Base-by-base conservation (phyloP, 2,113 vertebrate genomes). In the Aegotheles bennettii region DNA sequence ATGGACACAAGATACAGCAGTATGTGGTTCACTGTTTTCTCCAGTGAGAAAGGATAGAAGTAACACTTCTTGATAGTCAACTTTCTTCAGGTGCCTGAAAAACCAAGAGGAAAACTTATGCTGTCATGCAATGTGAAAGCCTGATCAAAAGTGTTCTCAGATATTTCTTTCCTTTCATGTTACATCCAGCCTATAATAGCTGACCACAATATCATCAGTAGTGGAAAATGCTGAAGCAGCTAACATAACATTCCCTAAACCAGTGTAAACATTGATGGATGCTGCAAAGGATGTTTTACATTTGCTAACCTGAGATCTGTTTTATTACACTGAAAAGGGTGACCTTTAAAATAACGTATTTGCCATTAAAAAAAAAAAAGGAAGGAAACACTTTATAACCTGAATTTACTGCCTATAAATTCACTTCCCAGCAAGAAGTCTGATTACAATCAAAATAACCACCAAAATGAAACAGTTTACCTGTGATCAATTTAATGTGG, bases 361-460 rank as follows among this genome's bases (percentile, higher is more conserved):
- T 97, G 67, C 64, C 83, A 91, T 94, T 84, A 86, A 97, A 96
- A 84, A 59, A 48, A 57, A 43, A 67, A 69, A 29, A 18, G 28
- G 12, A 93, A 85, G 35, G 84, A 88, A 96, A 96, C 45, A 70
- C 60, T 97, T 96, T 96, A 95, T 94, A 96, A 96, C 51, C 54
- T 71, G 80, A 91, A 96, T 98, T 97, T 96, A 97, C 96, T 94
- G 79, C 91, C 73, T 96, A 93, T 90, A 96, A 97, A 97, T 93
- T 94, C 78, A 88, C 65, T 97, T 97, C 95, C 69, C 83, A 96
- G 89, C 48, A 90, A 97, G 89, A 71, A 95, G 79, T 84, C 40
- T 95, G 91, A 97, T 97, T 97, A 93, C 85, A 97, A 93, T 96
- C 92, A 96, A 98, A 98, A 97, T 96, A 97, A 95, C n/a, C 31